phyloP scores from a whole-genome alignment of 2,888 invertebrate species.

The Sarcophaga rosellei region DNA sequence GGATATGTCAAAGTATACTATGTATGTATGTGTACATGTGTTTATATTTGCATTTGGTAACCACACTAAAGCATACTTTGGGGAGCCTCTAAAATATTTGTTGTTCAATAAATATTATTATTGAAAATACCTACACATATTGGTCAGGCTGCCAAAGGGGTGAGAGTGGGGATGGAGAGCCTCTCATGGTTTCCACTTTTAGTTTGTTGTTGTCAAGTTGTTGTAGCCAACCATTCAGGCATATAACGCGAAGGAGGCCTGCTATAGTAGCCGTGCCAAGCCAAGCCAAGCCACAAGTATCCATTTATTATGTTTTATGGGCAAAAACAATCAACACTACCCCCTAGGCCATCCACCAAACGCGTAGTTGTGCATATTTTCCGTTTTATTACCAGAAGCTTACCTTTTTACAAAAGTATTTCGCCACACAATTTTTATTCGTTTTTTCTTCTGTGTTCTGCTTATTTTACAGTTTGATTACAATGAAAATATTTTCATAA shows the following conservation, averaged over 20 bases:
- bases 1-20: not conserved
- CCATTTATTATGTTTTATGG: constrained; percentile 53
- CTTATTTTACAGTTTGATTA: not conserved
- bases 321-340: constrained; percentile 47
- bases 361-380: not conserved
- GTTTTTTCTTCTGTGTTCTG: not conserved
- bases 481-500: constrained; percentile 47
- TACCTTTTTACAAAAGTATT: constrained; percentile 32
- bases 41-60: constrained; percentile 6
- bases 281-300: constrained; percentile 48
- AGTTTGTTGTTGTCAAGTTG: constrained; percentile 16
- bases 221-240: not conserved
- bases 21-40: not conserved
- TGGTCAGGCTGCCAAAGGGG: not conserved
- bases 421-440: constrained; percentile 8
- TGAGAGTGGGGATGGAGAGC: too few relatives aligned
- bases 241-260: not conserved
- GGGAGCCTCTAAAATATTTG: constrained; percentile 61
- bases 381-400: constrained; percentile 10
- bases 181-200: not conserved
- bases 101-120: constrained; percentile 64
- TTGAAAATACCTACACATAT: constrained; percentile 48
- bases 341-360: not conserved
- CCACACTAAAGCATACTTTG: constrained; percentile 66
- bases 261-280: not conserved